Evolutionary conservation across 2,888 invertebrate genomes (phyloP).

Genomic region (Theretra japonica): DNA sequence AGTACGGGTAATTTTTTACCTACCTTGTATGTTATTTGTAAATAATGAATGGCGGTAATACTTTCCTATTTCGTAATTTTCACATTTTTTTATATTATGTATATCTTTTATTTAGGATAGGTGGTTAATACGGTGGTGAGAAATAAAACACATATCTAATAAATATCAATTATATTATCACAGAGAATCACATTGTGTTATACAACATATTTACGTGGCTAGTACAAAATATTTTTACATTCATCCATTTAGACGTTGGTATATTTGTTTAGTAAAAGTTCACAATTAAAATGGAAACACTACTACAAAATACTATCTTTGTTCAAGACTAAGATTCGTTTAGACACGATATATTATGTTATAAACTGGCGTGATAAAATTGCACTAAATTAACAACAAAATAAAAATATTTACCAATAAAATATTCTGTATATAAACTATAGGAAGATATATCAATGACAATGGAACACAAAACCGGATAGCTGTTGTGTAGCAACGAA

Average conservation of each 20-base stretch:
- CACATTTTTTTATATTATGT: not conserved
- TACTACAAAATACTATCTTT: constrained; percentile 68
- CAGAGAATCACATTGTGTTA: constrained; percentile 85
- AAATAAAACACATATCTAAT: constrained; percentile 68
- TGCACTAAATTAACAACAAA: constrained; percentile 63
- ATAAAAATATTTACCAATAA: constrained; percentile 47
- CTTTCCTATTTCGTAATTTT: not conserved
- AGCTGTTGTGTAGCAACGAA: not conserved
- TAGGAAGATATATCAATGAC: constrained; percentile 22
- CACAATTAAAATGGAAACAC: constrained; percentile 61
- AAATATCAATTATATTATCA: constrained; percentile 85
- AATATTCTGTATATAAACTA: constrained; percentile 42
- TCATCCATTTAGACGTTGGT: constrained; percentile 55
- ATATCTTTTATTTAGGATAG: not conserved
- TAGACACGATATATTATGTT: constrained; percentile 28
- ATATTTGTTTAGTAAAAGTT: constrained; percentile 59
- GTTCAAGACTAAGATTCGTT: constrained; percentile 44
- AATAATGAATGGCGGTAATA: not conserved
- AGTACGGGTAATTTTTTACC: too few relatives aligned
- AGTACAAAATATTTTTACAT: constrained; percentile 80
- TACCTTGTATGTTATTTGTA: not conserved
- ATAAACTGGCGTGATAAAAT: constrained; percentile 50
- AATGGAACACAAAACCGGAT: constrained; percentile 23
- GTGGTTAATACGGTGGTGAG: not conserved
- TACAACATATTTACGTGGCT: constrained; percentile 83